phyloP scores from a whole-genome alignment of 2,113 vertebrate genomes.

The Anser cygnoides region DNA sequence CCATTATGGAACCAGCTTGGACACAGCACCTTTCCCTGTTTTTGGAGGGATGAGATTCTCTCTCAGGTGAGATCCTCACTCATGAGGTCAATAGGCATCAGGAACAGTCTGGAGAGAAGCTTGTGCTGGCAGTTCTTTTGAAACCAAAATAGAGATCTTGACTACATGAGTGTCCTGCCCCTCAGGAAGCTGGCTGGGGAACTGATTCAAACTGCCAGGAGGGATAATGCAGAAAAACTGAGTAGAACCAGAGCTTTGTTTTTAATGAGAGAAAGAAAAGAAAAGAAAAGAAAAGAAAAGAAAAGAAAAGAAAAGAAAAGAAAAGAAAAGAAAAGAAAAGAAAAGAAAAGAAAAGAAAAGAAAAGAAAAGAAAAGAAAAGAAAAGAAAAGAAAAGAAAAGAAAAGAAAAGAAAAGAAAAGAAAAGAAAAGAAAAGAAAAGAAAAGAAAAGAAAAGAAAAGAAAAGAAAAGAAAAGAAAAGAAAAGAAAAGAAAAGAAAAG shows the following conservation, averaged over 20 bases:
- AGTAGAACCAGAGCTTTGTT: neutral
- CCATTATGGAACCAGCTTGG: neutral
- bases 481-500: too few relatives aligned
- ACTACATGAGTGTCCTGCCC: neutral
- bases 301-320: too few relatives aligned
- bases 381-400: too few relatives aligned
- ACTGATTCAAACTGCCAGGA: neutral
- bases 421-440: too few relatives aligned
- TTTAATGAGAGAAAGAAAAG: neutral
- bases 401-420: too few relatives aligned
- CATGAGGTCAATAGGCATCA: neutral
- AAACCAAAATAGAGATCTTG: neutral
- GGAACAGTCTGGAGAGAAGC: accelerated
- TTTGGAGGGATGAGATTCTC: neutral
- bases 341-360: too few relatives aligned
- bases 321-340: too few relatives aligned
- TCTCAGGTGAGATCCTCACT: neutral
- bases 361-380: too few relatives aligned
- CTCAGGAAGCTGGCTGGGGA: neutral
- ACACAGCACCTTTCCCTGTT: neutral
- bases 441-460: too few relatives aligned
- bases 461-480: too few relatives aligned
- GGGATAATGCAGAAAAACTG: neutral
- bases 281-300: too few relatives aligned
- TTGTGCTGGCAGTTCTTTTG: neutral